Evolutionary conservation across 2,113 vertebrate species (phyloP).

Genomic region (Periophthalmus modestus): DNA sequence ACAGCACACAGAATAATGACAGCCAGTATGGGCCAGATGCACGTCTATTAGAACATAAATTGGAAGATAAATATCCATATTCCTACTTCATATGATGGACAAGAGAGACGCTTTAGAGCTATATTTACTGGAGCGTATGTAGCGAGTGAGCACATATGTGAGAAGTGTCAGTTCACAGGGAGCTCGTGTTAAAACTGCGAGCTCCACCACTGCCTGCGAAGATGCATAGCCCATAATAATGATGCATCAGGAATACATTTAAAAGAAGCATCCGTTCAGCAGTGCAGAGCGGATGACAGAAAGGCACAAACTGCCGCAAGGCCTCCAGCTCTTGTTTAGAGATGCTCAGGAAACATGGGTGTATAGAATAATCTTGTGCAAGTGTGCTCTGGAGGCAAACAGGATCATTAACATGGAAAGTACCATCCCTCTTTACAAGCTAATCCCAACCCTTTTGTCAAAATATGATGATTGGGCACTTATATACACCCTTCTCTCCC

Average conservation of each 20-base stretch:
- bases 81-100: not conserved
- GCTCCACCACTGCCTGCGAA: constrained; percentile 1
- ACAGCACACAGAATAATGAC: not conserved
- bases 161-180: not conserved
- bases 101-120: not conserved
- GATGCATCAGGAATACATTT: not conserved
- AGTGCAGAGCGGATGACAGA: constrained; percentile 13
- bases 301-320: constrained; percentile 17
- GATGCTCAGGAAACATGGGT: constrained; percentile 45
- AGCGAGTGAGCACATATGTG: not conserved
- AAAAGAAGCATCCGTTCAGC: constrained; percentile 7
- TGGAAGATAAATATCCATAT: constrained; percentile 2
- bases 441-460: constrained; percentile 39
- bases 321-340: constrained; percentile 45
- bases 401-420: constrained; percentile 44
- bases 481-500: constrained; percentile 4
- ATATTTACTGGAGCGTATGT: constrained; percentile 1
- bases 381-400: constrained; percentile 34
- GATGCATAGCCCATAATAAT: constrained; percentile 3
- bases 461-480: constrained; percentile 52
- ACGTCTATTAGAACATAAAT: constrained; percentile 10
- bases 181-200: not conserved
- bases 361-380: constrained; percentile 21
- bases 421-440: constrained; percentile 32
- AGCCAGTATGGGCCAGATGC: not conserved